Percentiles rank a stretch among this genome's conserved stretches.
phyloP scores from a whole-genome alignment of 2,113 vertebrate species.

The human (Homo sapiens) region DNA sequence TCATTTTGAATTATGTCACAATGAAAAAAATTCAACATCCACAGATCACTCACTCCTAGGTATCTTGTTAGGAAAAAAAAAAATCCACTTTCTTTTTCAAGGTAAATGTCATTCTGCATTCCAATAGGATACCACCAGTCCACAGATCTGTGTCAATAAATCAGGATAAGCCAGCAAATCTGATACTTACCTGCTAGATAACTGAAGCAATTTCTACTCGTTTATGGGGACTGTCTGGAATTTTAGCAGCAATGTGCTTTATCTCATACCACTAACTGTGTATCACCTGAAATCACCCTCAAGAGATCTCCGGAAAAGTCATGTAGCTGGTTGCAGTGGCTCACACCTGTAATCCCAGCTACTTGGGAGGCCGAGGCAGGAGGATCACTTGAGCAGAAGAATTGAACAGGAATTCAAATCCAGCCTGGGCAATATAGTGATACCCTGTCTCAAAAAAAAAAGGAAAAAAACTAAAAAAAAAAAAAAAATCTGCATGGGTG shows the following conservation, averaged over 20 bases:
- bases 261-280: neutral
- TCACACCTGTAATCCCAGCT: neutral
- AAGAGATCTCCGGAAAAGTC: neutral
- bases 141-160: neutral
- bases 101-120: neutral
- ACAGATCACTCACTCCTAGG: neutral
- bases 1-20: conserved; percentile 18
- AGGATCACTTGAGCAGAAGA: neutral
- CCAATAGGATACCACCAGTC: neutral
- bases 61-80: neutral
- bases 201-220: neutral
- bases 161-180: neutral
- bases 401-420: neutral
- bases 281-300: neutral
- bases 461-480: too few species aligned
- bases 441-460: too few species aligned
- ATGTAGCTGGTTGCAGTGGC: too few species aligned
- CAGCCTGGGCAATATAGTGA: too few species aligned
- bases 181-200: neutral
- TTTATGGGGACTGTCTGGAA: neutral
- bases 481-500: too few species aligned
- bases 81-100: neutral
- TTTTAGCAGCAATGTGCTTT: neutral
- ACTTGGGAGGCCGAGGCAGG: neutral
- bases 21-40: neutral